Conservation (phyloP, 2,797 vertebrate species). For the Coluber constrictor region DNA sequence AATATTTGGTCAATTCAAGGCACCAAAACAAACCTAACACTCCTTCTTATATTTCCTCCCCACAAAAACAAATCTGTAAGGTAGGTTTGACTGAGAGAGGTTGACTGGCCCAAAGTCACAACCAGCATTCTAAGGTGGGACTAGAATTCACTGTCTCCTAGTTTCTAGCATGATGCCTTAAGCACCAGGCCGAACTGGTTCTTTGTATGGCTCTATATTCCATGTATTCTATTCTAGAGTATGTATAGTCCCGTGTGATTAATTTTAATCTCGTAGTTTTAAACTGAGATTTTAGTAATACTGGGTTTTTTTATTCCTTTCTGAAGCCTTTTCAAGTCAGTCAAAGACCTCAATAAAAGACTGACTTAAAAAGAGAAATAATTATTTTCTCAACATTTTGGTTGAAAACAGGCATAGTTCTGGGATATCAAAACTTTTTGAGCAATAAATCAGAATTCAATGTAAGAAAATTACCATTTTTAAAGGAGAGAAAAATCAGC, state of each 20-base stretch:
- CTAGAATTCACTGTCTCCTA: background rate
- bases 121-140: background rate
- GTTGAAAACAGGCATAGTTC: background rate
- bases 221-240: background rate
- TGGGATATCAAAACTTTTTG: background rate
- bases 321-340: background rate
- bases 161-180: background rate
- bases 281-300: background rate
- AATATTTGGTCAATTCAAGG: background rate
- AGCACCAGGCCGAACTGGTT: background rate
- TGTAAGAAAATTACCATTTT: background rate
- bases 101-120: background rate
- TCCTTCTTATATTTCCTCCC: background rate
- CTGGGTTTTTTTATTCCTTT: background rate
- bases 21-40: background rate
- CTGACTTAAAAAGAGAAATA: background rate
- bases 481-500: background rate
- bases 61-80: background rate
- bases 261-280: background rate
- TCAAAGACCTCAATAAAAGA: background rate
- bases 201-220: background rate
- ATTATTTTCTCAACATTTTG: background rate
- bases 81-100: background rate
- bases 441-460: background rate
- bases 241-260: background rate